phyloP scores from a whole-genome alignment of 2,888 invertebrate genomes.

The Periphyllus acericola region DNA sequence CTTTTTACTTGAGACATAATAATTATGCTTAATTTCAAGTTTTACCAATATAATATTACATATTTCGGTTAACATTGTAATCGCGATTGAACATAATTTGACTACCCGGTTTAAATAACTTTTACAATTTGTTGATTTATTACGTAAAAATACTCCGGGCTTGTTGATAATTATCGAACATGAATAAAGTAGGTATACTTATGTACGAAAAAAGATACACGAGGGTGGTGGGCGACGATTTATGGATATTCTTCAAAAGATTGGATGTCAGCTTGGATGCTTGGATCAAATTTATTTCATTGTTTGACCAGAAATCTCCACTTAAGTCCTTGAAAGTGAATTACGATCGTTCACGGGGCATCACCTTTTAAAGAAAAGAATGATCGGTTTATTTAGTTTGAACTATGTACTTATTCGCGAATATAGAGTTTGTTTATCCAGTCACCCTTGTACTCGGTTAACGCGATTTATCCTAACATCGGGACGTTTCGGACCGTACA shows the following conservation, averaged over 20 bases:
- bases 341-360: neutral
- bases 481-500: conserved; percentile 14
- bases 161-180: neutral
- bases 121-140: neutral
- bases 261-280: neutral
- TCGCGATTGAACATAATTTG: too few species aligned
- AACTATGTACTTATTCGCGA: conserved; percentile 3
- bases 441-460: conserved; percentile 34
- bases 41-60: too few species aligned
- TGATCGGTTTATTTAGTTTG: conserved; percentile 33
- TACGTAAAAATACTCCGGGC: neutral
- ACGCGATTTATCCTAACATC: conserved; percentile 21
- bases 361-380: conserved; percentile 12
- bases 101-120: too few species aligned
- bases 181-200: neutral
- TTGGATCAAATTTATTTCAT: conserved; percentile 8
- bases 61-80: too few species aligned
- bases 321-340: conserved; percentile 8
- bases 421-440: conserved; percentile 23
- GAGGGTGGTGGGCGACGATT: neutral
- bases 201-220: too few species aligned
- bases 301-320: conserved; percentile 25
- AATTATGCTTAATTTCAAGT: neutral
- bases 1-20: neutral
- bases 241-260: conserved; percentile 11